A percentile compares a stretch with the other conserved stretches of the same genome.
phyloP scores from a whole-genome alignment of 1,140 invertebrate genomes.

The Trichomalopsis sarcophagae region DNA sequence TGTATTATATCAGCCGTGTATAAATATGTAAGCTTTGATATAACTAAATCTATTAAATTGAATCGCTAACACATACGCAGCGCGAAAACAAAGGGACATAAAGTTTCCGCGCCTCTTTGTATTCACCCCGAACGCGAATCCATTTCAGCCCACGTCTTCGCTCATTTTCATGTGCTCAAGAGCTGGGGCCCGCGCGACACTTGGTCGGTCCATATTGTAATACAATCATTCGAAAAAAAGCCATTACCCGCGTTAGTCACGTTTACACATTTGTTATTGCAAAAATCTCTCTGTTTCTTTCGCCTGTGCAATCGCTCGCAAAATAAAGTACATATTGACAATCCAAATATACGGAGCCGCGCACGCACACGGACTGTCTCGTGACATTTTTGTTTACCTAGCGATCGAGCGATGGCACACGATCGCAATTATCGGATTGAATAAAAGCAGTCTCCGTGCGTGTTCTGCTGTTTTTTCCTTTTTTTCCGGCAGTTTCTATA shows the following conservation, averaged over 20 bases:
- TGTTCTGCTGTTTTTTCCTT: background rate
- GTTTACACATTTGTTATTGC: background rate
- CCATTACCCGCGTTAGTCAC: background rate
- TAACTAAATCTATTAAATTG: conserved; percentile 46
- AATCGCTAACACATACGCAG: conserved; percentile 17
- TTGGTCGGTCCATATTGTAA: background rate
- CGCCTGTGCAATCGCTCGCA: background rate
- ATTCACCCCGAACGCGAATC: conserved; percentile 22
- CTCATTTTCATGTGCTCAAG: conserved; percentile 39
- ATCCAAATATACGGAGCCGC: conserved; percentile 4
- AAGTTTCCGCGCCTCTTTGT: conserved; percentile 44
- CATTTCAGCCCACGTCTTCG: conserved; percentile 38
- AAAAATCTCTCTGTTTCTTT: background rate
- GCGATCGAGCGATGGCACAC: conserved; percentile 27
- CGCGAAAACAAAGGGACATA: conserved; percentile 49
- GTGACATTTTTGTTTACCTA: conserved; percentile 15
- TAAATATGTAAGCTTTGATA: conserved; percentile 45
- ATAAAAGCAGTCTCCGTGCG: conserved; percentile 9
- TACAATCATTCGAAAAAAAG: background rate
- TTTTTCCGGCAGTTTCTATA: conserved; percentile 22
- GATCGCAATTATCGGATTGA: conserved; percentile 50
- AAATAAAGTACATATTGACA: conserved; percentile 33
- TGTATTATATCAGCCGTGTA: conserved; percentile 8
- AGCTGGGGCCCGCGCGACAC: background rate
- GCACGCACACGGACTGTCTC: background rate